These are phyloP conservation scores for Cremastinae sp. DNA, from an alignment of 2,888 invertebrate genomes.

Conservation along the genomic window DNA sequence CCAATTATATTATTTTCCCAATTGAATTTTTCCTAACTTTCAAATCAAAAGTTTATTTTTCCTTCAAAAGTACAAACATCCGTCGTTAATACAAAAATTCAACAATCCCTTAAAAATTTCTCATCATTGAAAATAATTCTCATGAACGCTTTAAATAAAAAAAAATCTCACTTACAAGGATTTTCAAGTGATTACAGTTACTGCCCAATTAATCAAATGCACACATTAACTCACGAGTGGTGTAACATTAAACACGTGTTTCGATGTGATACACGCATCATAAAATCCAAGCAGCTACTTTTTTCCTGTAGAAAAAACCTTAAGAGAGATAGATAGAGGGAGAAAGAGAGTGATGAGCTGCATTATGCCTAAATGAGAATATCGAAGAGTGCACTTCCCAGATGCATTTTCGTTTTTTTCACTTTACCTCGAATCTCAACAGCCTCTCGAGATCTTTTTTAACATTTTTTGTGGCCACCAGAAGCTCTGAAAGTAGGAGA, in stretches of 20 bases:
- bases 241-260: conserved; percentile 54
- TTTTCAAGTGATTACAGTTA: conserved; percentile 39
- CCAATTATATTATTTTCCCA: no score
- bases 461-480: conserved; percentile 20
- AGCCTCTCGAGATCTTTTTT: conserved; percentile 31
- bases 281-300: conserved; percentile 30
- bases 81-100: no score
- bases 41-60: no score
- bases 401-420: conserved; percentile 35
- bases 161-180: no score
- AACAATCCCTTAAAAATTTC: no score
- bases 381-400: conserved; percentile 37
- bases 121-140: no score
- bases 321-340: no score
- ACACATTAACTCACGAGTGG: conserved; percentile 38
- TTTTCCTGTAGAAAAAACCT: conserved; percentile 42
- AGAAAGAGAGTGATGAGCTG: conserved; percentile 49
- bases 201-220: conserved; percentile 37
- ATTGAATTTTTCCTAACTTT: no score
- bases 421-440: conserved; percentile 27
- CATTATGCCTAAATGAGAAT: conserved; percentile 33
- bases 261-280: conserved; percentile 31
- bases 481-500: conserved; percentile 11
- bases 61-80: no score
- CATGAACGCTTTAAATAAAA: no score